Conservation (phyloP, 2,797 vertebrate species). For the Cygnus olor region DNA sequence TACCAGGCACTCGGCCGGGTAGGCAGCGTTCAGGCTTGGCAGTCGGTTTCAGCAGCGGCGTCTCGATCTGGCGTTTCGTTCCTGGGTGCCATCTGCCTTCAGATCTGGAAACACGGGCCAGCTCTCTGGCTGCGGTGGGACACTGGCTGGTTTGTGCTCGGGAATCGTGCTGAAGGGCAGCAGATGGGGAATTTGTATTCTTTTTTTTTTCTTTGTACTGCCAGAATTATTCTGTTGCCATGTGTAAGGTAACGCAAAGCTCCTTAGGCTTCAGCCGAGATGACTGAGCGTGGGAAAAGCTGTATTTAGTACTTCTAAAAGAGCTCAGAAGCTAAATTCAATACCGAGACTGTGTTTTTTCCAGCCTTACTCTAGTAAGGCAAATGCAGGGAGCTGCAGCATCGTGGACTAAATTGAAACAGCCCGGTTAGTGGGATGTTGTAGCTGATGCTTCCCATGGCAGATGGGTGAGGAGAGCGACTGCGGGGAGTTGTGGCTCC, state of each 20-base stretch:
- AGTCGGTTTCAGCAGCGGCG: background rate
- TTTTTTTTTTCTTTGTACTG: background rate
- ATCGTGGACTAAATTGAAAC: background rate
- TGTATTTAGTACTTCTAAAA: background rate
- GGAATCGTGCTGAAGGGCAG: background rate
- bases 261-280: background rate
- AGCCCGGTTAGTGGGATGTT: background rate
- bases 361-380: background rate
- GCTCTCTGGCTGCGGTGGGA: background rate
- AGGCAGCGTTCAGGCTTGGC: background rate
- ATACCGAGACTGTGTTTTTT: background rate
- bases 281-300: background rate
- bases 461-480: background rate
- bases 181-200: background rate
- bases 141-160: background rate
- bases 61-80: background rate
- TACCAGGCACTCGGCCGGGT: fast-evolving
- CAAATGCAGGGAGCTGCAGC: background rate
- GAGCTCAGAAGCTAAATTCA: background rate
- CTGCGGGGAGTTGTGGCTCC: background rate
- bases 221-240: background rate
- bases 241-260: background rate
- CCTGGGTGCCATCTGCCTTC: background rate
- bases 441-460: background rate
- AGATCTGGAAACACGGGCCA: background rate